phyloP scores from a whole-genome alignment of 2,888 invertebrate genomes.

The Scaptomyza parva region DNA sequence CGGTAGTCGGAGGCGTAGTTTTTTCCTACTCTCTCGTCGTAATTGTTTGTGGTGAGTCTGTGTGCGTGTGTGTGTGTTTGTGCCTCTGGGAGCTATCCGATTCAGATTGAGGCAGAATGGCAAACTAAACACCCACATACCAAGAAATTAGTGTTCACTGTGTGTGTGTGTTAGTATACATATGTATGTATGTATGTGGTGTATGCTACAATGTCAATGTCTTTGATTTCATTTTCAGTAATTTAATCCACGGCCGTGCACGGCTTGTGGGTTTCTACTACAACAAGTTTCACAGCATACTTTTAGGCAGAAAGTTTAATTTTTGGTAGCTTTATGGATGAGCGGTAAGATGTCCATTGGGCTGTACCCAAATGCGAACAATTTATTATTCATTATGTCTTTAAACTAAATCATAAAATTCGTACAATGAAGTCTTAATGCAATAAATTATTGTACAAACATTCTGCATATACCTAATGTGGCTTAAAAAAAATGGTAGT shows the following conservation, averaged over 20 bases:
- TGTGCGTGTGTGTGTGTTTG: constrained; percentile 10
- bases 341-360: not conserved
- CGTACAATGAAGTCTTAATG: no score
- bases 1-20: constrained; percentile 50
- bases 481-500: no score
- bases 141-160: constrained; percentile 63
- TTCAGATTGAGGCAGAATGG: constrained; percentile 25
- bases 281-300: constrained; percentile 54
- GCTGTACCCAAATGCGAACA: no score
- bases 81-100: constrained; percentile 21
- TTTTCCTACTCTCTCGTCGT: constrained; percentile 46
- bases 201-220: constrained; percentile 65
- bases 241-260: constrained; percentile 33
- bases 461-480: no score
- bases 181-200: not conserved
- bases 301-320: constrained; percentile 55
- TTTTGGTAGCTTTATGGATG: not conserved
- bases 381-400: no score
- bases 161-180: no score
- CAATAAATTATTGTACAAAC: no score
- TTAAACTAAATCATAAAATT: no score
- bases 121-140: constrained; percentile 68
- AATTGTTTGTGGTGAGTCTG: constrained; percentile 56
- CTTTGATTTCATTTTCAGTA: constrained; percentile 50
- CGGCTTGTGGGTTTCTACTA: constrained; percentile 31